These are phyloP conservation scores for Scaeva pyrastri DNA, from an alignment of 2,888 invertebrate genomes.

Conservation along the genomic window DNA sequence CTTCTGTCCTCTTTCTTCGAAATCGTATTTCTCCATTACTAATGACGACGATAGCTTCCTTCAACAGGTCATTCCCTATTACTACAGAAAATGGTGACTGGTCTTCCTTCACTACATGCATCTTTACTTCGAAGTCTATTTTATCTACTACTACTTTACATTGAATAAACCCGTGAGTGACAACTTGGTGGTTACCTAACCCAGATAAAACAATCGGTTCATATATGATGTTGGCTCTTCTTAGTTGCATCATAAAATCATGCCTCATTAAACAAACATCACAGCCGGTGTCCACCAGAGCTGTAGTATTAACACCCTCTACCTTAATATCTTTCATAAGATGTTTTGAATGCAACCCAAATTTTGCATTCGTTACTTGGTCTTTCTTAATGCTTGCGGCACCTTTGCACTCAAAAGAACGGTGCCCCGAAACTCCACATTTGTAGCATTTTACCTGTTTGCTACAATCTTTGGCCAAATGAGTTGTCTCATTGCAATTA, in stretches of 20 bases:
- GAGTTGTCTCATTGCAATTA: constrained; percentile 24
- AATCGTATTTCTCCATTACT: constrained; percentile 14
- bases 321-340: constrained; percentile 32
- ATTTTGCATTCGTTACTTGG: not conserved
- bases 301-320: not conserved
- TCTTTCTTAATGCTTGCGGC: constrained; percentile 1
- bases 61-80: constrained; percentile 18
- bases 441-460: constrained; percentile 22
- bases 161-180: constrained; percentile 29
- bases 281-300: constrained; percentile 4
- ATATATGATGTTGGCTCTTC: constrained; percentile 3
- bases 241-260: not conserved
- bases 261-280: constrained; percentile 1
- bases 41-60: constrained; percentile 5
- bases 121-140: constrained; percentile 1
- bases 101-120: constrained; percentile 26
- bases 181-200: constrained; percentile 38
- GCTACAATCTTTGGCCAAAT: constrained; percentile 33
- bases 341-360: constrained; percentile 2
- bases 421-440: constrained; percentile 12
- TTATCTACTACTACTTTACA: constrained; percentile 2
- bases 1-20: constrained; percentile 3
- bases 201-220: constrained; percentile 26
- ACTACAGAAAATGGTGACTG: constrained; percentile 17
- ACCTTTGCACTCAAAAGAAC: constrained; percentile 15